These are phyloP conservation scores for Drosophila auraria DNA, from an alignment of 1,140 invertebrate species.

Conservation along the genomic window DNA sequence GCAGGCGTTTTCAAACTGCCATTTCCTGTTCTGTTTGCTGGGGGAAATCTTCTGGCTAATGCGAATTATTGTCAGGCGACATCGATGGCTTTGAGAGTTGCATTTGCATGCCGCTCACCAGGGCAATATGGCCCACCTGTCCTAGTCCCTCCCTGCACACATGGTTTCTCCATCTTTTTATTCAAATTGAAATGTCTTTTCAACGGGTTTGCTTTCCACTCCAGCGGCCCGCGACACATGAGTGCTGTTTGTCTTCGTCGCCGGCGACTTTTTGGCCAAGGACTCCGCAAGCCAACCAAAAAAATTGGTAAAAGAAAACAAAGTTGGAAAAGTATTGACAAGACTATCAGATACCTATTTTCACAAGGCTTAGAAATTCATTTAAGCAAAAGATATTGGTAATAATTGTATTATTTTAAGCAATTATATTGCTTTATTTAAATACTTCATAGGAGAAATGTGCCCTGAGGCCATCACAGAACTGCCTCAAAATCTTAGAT, in stretches of 20 bases:
- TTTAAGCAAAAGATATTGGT: no score
- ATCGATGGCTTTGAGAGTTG: conserved; percentile 15
- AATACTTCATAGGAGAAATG: no score
- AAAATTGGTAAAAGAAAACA: neutral
- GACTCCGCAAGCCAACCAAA: conserved; percentile 29
- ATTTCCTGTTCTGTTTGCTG: conserved; percentile 53
- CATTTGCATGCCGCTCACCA: conserved; percentile 71
- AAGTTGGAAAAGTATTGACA: neutral
- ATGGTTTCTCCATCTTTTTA: conserved; percentile 56
- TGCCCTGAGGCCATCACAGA: no score
- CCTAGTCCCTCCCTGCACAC: neutral
- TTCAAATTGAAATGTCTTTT: conserved; percentile 84
- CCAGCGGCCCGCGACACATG: conserved; percentile 75
- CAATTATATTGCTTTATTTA: neutral
- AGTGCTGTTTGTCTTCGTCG: conserved; percentile 81
- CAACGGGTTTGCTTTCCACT: conserved; percentile 82
- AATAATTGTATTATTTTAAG: neutral
- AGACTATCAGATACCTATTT: neutral
- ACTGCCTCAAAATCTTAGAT: neutral
- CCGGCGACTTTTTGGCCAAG: conserved; percentile 74
- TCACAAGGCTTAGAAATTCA: no score
- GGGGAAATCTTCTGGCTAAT: conserved; percentile 73
- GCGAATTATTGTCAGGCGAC: conserved; percentile 72
- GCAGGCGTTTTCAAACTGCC: conserved; percentile 28
- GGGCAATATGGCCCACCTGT: conserved; percentile 1